Base-by-base conservation (phyloP, 1,140 invertebrate genomes). In the Oryctes rhinoceros region DNA sequence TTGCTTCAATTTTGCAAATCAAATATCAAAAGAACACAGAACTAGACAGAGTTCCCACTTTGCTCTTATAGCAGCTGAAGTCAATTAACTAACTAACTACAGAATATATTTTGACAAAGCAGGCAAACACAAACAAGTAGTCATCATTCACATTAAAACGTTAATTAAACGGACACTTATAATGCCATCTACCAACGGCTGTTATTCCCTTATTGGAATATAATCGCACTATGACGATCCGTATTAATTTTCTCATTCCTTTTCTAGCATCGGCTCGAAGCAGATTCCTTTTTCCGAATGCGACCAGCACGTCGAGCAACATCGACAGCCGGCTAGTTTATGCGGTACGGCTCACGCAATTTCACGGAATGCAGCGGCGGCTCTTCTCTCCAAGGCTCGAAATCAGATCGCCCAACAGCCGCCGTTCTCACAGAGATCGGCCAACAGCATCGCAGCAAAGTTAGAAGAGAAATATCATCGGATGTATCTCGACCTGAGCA, bases 321-420 rank as follows among this genome's bases (percentile, higher is more conserved):
- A 71, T 71, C 65, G 65, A 71, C 65, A 71, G 65, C 65, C 24
- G 65, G 11, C 65, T 71, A 71, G 65, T 71, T 71, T 71, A 71
- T 71, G 65, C 65, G 65, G 65, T 30, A 30, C 65, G 65, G 37
- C 65, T 24, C 65, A 37, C 35, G 65, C 24, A 71, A 24, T 71
- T 71, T 71, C 24, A 71, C 65, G 65, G 65, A 71, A 71, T 71
- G 65, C 35, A 71, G 65, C 65, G 65, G 65, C 65, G 35, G 65
- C 24, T 37, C 20, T 71, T 71, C 65, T 71, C 35, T 35, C 53
- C 13, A 18, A 18, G 65, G 35, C 24, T 15, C 20, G 20, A 35
- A 71, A 35, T 71, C 65, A 71, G 65, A 71, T 71, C 65, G 65
- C 3, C 65, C 11, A 30, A 9, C 65, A 30, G 20, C n/a, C 65